Evolutionary conservation across 2,113 vertebrate species (phyloP), one percentile per base, ranked within the genome.

Genomic region (Triplophysa dalaica): DNA sequence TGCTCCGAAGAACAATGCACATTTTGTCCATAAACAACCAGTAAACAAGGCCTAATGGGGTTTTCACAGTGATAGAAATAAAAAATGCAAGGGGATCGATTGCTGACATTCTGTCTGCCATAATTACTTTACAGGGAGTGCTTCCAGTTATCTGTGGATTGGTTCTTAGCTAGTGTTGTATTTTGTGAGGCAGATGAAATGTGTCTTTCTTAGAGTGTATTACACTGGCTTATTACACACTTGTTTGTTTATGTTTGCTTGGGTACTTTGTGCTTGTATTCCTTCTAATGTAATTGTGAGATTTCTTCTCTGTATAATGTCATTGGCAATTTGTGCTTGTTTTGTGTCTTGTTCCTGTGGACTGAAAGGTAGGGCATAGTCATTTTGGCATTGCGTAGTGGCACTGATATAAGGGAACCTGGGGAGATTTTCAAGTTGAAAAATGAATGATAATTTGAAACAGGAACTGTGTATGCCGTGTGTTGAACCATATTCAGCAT

Each of bases 41-140:
- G 76, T 86, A 87, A 90, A 88, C 86, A 90, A 86, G 78, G 81
- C 81, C 78, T 87, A 87, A 87, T 89, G 84, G 78, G 78, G 41
- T 74, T 88, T 67, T 90, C 84, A 88, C 86, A 87, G 87, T 85
- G 84, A 88, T 90, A 87, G 88, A 78, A 83, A 82, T 87, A 75
- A 88, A 87, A 86, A 88, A 85, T 82, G 73, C 56, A 75, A 69
- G 5, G 70, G 81, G 82, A 66, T 85, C 86, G 87, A 90, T 87
- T 88, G 84, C 80, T 83, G 88, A 90, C 89, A 89, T 90, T 83
- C 86, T 75, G 79, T 75, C 54, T 69, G 69, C 83, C 88, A 85
- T 90, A 88, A 92, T 90, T 89, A 90, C 88, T 88, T 90, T 85
- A 82, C 88, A 77, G 80, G 84, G 83, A 88, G 86, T 87, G 85